Base-by-base conservation (phyloP, 2,797 vertebrate species). In the Podargus strigoides region DNA sequence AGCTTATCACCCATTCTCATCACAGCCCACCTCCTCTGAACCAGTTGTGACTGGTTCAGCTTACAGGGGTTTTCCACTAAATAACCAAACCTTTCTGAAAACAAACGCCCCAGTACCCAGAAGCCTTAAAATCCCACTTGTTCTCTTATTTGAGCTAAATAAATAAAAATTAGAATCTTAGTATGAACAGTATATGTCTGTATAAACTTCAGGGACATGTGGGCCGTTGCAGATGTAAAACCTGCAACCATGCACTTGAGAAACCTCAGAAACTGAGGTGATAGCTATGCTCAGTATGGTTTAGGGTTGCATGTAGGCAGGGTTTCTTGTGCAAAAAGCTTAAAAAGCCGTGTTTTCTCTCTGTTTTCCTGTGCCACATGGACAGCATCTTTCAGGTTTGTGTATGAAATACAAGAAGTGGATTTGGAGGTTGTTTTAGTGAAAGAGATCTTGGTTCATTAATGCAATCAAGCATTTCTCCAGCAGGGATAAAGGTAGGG, bases 61-160 rank as follows among this genome's bases (percentile, higher is more conserved):
- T 90, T 60, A 58, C 44, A 74, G 80, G 53, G 66, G 77, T 96
- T 96, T 98, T 97, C 97, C 96, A 77, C n/a, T 74, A 60, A 90
- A 80, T 79, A 96, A 96, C 89, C 92, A 73, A 92, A 92, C 4
- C 37, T 87, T 92, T 60, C 77, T 70, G 64, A 44, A 89, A 88
- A 87, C 60, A 85, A 59, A 73, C 1, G 2, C 46, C 85, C 75
- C 53, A 89, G 87, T 88, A 83, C 63, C 13, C 47, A 47, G n/a
- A 74, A 73, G 32, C 28, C 42, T 79, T 58, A 78, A 79, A 93
- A 77, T 62, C 20, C 41, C 8, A 19, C 56, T 50, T 60, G 19
- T 22, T 14, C 8, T 86, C 44, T 77, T 67, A 28, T 24, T 76
- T 9, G 5, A 44, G 32, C 26, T 63, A 77, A 74, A 68, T 52